Base-by-base conservation (phyloP, 1,140 invertebrate species). In the Drosophila pachea region DNA sequence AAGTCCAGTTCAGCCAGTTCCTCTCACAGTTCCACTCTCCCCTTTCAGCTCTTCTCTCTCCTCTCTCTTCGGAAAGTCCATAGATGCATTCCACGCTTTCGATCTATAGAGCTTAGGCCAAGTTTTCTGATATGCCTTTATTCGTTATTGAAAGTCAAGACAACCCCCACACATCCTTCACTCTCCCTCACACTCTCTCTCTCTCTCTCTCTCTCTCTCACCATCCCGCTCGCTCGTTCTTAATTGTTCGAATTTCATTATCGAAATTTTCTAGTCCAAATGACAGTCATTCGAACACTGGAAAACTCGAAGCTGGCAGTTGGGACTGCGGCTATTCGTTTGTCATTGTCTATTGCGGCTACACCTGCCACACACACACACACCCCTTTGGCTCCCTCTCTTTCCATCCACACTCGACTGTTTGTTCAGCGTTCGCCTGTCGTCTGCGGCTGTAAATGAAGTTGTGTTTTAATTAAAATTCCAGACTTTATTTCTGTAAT, bases 401-500 rank as follows among this genome's bases (percentile, higher is more conserved):
- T 32, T 22, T 40, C 35, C n/a, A 31, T 5, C 31, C 32, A 5
- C 33, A 47, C 11, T 55, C 32, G 49, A 48, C 16, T 62, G 49
- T 68, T 62, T 54, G 65, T 53, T 60, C 55, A 48, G 47, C 56
- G 62, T 48, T 58, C 64, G 52, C 7, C 55, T 82, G 74, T 77
- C 76, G 79, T 84, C 79, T 83, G 79, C 73, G 79, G 79, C 79
- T 83, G 79, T 83, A 83, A 84, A 84, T 87, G 82, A 82, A 86
- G 82, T 86, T 87, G 83, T 83, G 76, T 78, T 87, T 87, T 87
- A 87, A 87, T 86, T 87, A 86, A 86, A 86, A 86, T 87, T 86
- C 83, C 83, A 87, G 83, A 86, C 78, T 87, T 87, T 87, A 87
- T 87, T 83, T 87, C 84, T 87, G 78, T 87, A 87, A 87, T 87